Evolutionary conservation across 2,113 vertebrate species (phyloP), one percentile per base, ranked within the genome.

Genomic region (Mungos mungo): DNA sequence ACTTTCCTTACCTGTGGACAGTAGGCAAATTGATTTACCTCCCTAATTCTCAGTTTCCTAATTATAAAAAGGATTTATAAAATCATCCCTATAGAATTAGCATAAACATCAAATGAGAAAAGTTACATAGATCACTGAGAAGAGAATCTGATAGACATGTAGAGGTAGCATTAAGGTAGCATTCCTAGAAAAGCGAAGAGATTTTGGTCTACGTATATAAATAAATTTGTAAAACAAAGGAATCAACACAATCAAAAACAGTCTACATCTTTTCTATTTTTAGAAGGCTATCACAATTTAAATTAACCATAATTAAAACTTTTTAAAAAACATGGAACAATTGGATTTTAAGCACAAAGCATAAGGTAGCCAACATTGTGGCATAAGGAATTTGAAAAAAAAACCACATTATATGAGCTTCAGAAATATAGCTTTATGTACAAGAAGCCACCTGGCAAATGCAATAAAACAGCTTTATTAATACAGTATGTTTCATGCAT

Each of bases 381-480:
- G 85, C 63, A 88, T 50, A 97, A 97, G 29, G 84, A 92, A 79
- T 89, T 95, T 86, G 7, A 15, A 96, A 96, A 93, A 82, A 38
- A 41, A 4, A 21, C 11, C 35, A 57, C 65, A 91, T 77, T 68
- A 21, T 35, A 96, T 92, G 50, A 96, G 21, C 50, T 94, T 79
- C 86, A 65, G 84, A 96, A 84, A 90, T 95, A 97, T 7, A 88
- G 25, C 7, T 94, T 93, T 74, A 83, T 79, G 31, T 92, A 60
- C 12, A 71, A 97, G 95, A 96, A 93, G 35, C 11, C 93, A 96
- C 52, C 80, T 97, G 72, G 47, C 23, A 98, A 97, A 98, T 57
- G 83, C 12, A 93, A 86, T n/a, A 93, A 74, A 90, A 97, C 69
- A 77, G 9, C 50, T 97, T 97, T 97, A 97, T 72, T 95, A 98